Evolutionary conservation across 2,113 vertebrate genomes (phyloP).

Genomic region (Engystomops pustulosus): DNA sequence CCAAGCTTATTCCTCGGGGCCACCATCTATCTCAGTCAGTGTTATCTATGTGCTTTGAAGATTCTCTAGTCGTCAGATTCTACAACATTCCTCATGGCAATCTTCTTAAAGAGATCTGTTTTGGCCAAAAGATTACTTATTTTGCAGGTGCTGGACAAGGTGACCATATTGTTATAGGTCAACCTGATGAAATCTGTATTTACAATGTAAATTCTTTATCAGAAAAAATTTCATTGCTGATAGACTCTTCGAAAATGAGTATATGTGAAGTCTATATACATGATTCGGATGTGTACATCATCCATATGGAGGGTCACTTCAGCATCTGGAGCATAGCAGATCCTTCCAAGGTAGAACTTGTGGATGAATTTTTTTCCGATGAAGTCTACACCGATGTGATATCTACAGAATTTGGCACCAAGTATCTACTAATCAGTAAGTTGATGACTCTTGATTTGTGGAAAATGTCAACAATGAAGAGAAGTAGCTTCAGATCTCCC

Average conservation of each 20-base stretch:
- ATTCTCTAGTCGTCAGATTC: slow-evolving; percentile 63
- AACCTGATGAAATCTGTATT: slow-evolving; percentile 69
- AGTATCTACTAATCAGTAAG: slow-evolving; percentile 73
- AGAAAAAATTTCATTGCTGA: slow-evolving; percentile 61
- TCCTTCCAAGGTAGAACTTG: slow-evolving; percentile 62
- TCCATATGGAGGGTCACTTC: slow-evolving; percentile 70
- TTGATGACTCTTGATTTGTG: slow-evolving; percentile 69
- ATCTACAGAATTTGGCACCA: slow-evolving; percentile 65
- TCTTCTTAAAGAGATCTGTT: slow-evolving; percentile 63
- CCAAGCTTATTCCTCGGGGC: slow-evolving; percentile 56
- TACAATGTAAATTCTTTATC: slow-evolving; percentile 65
- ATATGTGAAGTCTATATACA: slow-evolving; percentile 65
- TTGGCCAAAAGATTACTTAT: slow-evolving; percentile 70
- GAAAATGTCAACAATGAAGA: slow-evolving; percentile 68
- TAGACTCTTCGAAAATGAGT: slow-evolving; percentile 58
- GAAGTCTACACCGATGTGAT: slow-evolving; percentile 61
- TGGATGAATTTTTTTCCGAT: slow-evolving; percentile 61
- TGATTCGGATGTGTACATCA: slow-evolving; percentile 66
- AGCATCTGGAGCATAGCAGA: slow-evolving; percentile 70
- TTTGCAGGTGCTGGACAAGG: slow-evolving; percentile 65
- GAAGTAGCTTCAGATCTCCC: slow-evolving; percentile 66
- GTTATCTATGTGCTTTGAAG: slow-evolving; percentile 71
- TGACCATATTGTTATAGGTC: slow-evolving; percentile 71
- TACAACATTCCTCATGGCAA: slow-evolving; percentile 63
- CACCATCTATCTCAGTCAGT: slow-evolving; percentile 62